Evolutionary conservation across 1,140 invertebrate species (phyloP), one percentile per base, ranked within the genome.

Genomic region (Trichonephila clavipes): DNA sequence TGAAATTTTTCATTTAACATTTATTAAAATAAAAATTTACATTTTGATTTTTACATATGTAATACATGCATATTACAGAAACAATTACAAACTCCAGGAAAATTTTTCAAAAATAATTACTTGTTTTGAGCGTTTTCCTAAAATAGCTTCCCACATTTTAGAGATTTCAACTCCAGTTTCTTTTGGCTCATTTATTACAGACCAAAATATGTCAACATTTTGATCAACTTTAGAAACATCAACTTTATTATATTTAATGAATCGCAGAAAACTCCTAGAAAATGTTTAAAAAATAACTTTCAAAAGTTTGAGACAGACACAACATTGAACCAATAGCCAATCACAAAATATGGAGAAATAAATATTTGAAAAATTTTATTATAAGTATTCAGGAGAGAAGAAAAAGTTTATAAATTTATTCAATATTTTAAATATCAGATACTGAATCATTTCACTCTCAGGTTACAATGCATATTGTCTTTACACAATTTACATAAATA

Each of bases 101-200:
- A 82, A 51, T 58, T 2, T 4, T 24, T 59, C 24, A 28, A 83
- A 88, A 34, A n/a, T n/a, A 44, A 34, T 88, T 88, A 64, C 62
- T 88, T 88, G 19, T 34, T 90, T 24, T 93, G 59, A 4, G 24
- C 34, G 12, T 7, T 61, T 85, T 61, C 62, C 19, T 77, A 72
- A 91, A n/a, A 94, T 88, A 5, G 59, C 19, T 21, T 62, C 81
- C 85, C 64, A 88, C 0, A 86, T 5, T 91, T 94, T 81, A 66
- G 81, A 81, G 59, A 93, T 51, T 64, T 61, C 66, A 10, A 62
- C 16, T 81, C 51, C 77, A 24, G 87, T 83, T 44, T 94, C 86
- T 40, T 69, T 69, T 24, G 87, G 87, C 69, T 94, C 59, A 34
- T 58, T 24, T 21, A 92, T 86, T 92, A 85, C n/a, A 12, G 91